Conservation (phyloP, 2,797 vertebrate genomes). For the Naso thynnoides region DNA sequence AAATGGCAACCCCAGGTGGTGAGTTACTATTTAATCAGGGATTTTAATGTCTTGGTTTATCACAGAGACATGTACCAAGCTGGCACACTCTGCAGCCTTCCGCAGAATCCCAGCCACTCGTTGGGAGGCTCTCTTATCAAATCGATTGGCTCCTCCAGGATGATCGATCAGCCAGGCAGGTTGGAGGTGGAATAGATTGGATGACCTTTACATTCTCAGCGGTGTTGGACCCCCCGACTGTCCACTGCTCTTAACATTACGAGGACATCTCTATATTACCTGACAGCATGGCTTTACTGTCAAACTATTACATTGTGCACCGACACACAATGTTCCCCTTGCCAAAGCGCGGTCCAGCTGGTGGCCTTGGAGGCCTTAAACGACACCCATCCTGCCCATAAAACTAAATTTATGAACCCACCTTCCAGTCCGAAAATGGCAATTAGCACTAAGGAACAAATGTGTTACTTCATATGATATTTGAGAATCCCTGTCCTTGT, state of each 20-base stretch:
- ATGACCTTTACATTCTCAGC: slow-evolving; percentile 77
- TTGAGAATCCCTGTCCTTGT: slow-evolving; percentile 76
- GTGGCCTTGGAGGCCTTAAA: slow-evolving; percentile 79
- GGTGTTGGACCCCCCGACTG: slow-evolving; percentile 47
- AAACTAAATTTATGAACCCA: slow-evolving; percentile 80
- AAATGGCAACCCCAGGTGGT: slow-evolving; percentile 67
- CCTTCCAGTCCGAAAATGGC: slow-evolving; percentile 77
- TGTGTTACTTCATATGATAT: slow-evolving; percentile 78
- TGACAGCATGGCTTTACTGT: slow-evolving; percentile 69
- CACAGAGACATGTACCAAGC: slow-evolving; percentile 71
- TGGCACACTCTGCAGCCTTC: slow-evolving; percentile 56
- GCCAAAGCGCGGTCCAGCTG: slow-evolving; percentile 75
- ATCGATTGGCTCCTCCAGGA: slow-evolving; percentile 75
- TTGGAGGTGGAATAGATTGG: slow-evolving; percentile 81
- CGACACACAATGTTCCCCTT: slow-evolving; percentile 58
- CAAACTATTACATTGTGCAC: slow-evolving; percentile 58
- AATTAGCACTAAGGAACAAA: slow-evolving; percentile 79
- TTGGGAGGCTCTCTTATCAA: slow-evolving; percentile 77
- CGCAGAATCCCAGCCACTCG: slow-evolving; percentile 47
- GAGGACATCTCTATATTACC: slow-evolving; percentile 67
- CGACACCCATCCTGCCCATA: slow-evolving; percentile 80
- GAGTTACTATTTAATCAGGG: slow-evolving; percentile 77
- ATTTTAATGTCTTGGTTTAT: slow-evolving; percentile 78
- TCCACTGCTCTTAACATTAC: slow-evolving; percentile 72
- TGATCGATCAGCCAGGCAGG: slow-evolving; percentile 76